Evolutionary conservation across 2,113 vertebrate genomes (phyloP).

Genomic region (Alaudala cheleensis): DNA sequence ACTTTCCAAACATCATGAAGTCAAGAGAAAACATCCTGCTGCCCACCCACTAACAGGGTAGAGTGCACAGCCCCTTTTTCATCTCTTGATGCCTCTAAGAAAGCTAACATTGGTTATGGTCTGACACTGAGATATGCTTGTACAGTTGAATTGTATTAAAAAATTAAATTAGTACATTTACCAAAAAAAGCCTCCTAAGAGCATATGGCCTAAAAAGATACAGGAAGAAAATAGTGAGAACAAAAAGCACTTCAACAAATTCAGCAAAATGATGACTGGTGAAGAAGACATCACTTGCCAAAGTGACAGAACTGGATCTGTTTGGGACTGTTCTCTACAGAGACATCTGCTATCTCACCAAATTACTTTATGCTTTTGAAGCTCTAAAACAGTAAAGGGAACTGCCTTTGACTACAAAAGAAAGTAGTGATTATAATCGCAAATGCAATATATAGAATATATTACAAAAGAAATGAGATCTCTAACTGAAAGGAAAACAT

Average conservation of each 20-base stretch:
- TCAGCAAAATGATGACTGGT: not conserved
- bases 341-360: not conserved
- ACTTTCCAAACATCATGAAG: not conserved
- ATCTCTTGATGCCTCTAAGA: not conserved
- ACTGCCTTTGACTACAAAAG: not conserved
- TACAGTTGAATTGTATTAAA: not conserved
- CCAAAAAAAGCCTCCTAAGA: not conserved
- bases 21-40: not conserved
- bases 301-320: not conserved
- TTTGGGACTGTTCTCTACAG: not conserved
- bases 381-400: not conserved
- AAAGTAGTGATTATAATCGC: not conserved
- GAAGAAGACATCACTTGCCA: not conserved
- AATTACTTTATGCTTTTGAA: not conserved
- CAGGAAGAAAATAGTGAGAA: not conserved
- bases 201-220: not conserved
- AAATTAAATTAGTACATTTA: not conserved
- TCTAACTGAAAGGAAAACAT: not conserved
- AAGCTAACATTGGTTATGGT: not conserved
- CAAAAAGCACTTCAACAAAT: not conserved
- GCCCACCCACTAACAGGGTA: not conserved
- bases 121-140: not conserved
- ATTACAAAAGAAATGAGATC: not conserved
- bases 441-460: not conserved
- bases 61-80: not conserved